phyloP scores from a whole-genome alignment of 2,113 vertebrate genomes.

The Pandion haliaetus region DNA sequence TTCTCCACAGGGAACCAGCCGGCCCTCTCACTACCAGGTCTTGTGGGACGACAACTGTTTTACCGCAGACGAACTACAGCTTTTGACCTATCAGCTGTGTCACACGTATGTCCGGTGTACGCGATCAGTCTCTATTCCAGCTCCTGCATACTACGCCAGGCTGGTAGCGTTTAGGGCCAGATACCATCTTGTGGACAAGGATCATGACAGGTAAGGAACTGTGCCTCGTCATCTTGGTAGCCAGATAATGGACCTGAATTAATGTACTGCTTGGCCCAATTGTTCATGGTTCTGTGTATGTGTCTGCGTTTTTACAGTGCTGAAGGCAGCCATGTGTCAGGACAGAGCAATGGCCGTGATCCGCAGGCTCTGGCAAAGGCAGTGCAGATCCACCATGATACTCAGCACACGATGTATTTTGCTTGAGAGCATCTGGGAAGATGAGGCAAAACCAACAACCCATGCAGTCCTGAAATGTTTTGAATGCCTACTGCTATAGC shows the following conservation, averaged over 20 bases:
- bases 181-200: slow-evolving; percentile 98
- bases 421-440: slow-evolving; percentile 80
- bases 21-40: slow-evolving; percentile 98
- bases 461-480: slow-evolving; percentile 64
- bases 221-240: not conserved
- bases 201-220: slow-evolving; percentile 93
- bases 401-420: slow-evolving; percentile 99
- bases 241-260: fast-evolving
- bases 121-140: slow-evolving; percentile 95
- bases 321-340: slow-evolving; percentile 97
- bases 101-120: slow-evolving; percentile 98
- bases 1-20: slow-evolving; percentile 90
- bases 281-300: not conserved
- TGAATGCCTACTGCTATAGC: slow-evolving; percentile 45
- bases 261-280: fast-evolving
- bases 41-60: slow-evolving; percentile 99
- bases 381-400: slow-evolving; percentile 98
- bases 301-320: slow-evolving; percentile 79
- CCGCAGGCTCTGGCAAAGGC: slow-evolving; percentile 97
- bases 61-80: slow-evolving; percentile 94
- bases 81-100: slow-evolving; percentile 97
- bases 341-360: slow-evolving; percentile 97
- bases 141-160: slow-evolving; percentile 94
- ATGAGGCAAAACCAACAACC: slow-evolving; percentile 38
- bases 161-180: slow-evolving; percentile 95